These are phyloP conservation scores for Pangasius larnaudii DNA, from an alignment of 2,797 vertebrate species.

Conservation along the genomic window DNA sequence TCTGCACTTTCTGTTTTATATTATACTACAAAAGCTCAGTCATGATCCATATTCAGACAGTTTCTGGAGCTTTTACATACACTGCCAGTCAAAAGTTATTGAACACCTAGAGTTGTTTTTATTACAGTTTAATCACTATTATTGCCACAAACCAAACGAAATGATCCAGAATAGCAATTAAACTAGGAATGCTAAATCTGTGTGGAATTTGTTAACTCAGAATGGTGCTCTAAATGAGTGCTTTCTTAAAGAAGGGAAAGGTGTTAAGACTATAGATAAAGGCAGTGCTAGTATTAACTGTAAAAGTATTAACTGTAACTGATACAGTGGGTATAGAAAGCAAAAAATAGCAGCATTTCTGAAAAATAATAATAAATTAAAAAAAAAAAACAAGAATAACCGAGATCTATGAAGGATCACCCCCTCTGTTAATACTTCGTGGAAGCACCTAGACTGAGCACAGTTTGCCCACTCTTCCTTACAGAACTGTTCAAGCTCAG, in stretches of 20 bases:
- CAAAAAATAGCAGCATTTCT: background rate
- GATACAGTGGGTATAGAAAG: background rate
- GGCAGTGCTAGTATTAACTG: background rate
- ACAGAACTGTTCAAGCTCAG: background rate
- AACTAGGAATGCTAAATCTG: background rate
- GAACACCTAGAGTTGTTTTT: background rate
- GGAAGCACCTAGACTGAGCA: background rate
- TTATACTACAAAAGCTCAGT: background rate
- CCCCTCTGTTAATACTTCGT: background rate
- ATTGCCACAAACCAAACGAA: background rate
- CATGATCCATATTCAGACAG: background rate
- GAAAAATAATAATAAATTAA: background rate
- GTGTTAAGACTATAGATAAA: too few species aligned
- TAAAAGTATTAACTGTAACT: background rate
- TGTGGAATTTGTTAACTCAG: background rate
- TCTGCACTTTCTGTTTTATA: constrained; percentile 30
- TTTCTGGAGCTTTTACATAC: background rate
- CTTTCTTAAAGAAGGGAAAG: background rate
- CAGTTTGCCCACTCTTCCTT: background rate
- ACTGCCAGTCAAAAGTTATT: background rate
- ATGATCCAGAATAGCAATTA: background rate
- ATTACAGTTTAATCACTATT: background rate
- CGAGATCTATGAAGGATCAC: background rate
- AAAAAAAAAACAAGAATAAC: background rate
- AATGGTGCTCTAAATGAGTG: background rate